These are phyloP conservation scores for Naja naja DNA, from an alignment of 2,113 vertebrate species.

Conservation along the genomic window DNA sequence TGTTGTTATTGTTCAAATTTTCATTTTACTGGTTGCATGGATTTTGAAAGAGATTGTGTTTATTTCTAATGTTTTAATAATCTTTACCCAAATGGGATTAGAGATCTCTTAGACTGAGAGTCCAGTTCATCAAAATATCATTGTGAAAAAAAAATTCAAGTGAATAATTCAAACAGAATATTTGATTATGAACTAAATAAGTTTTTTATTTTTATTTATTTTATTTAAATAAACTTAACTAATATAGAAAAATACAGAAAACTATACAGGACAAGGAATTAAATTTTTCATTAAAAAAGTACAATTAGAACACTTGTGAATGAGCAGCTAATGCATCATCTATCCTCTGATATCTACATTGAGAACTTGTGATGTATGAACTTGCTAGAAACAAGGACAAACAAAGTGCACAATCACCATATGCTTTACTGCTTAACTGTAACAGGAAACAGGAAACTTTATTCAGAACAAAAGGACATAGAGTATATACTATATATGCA, in stretches of 20 bases:
- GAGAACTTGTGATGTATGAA: background rate
- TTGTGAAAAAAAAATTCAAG: background rate
- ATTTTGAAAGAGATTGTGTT: background rate
- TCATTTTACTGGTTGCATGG: background rate
- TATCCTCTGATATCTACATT: background rate
- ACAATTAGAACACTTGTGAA: background rate
- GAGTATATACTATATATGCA: background rate
- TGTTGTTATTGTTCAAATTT: slow-evolving; percentile 29
- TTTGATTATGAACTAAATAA: slow-evolving; percentile 30
- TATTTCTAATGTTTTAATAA: background rate
- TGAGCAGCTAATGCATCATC: background rate
- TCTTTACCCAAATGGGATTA: background rate
- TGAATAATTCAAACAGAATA: slow-evolving; percentile 10
- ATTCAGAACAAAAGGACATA: background rate
- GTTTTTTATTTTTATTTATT: background rate
- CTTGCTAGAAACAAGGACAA: background rate
- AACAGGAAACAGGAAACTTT: background rate
- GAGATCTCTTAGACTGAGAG: background rate
- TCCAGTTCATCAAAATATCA: slow-evolving; percentile 6
- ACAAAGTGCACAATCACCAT: background rate
- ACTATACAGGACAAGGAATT: background rate
- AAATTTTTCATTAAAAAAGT: background rate
- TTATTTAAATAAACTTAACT: background rate
- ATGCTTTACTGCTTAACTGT: background rate
- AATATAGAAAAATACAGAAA: background rate